A percentile compares a stretch with the other conserved stretches of the same genome.
These are phyloP conservation scores for Eupithecia exiguata DNA, from an alignment of 2,888 invertebrate genomes.

Conservation along the genomic window DNA sequence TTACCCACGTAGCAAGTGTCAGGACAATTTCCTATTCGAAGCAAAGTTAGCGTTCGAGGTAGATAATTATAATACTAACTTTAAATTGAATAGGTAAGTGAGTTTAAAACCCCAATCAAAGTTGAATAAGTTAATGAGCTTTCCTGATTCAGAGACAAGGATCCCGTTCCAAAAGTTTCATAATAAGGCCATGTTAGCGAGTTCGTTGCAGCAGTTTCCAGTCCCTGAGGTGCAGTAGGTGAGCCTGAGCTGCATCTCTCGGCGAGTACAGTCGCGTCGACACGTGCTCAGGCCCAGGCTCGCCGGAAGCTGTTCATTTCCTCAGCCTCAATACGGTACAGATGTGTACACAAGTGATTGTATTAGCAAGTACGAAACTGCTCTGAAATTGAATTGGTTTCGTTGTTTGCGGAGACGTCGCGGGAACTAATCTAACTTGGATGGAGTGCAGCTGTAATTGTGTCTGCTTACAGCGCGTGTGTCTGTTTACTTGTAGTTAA, in stretches of 20 bases:
- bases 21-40: too few relatives aligned
- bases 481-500: not conserved
- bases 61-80: not conserved
- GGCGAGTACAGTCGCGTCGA: not conserved
- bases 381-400: constrained; percentile 18
- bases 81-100: too few relatives aligned
- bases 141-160: not conserved
- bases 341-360: constrained; percentile 21
- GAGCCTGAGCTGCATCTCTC: not conserved
- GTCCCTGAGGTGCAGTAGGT: not conserved
- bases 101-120: not conserved
- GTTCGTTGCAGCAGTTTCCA: not conserved
- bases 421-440: constrained; percentile 26
- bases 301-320: constrained; percentile 19
- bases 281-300: not conserved
- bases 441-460: constrained; percentile 13
- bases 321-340: constrained; percentile 12
- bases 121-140: not conserved
- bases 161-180: not conserved
- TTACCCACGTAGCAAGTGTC: too few relatives aligned
- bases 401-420: constrained; percentile 11
- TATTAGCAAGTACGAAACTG: constrained; percentile 21
- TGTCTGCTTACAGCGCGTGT: not conserved
- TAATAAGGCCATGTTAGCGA: not conserved
- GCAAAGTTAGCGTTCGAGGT: too few relatives aligned